Conservation (phyloP, 2,888 invertebrate species). For the Drosophila ezoana region DNA sequence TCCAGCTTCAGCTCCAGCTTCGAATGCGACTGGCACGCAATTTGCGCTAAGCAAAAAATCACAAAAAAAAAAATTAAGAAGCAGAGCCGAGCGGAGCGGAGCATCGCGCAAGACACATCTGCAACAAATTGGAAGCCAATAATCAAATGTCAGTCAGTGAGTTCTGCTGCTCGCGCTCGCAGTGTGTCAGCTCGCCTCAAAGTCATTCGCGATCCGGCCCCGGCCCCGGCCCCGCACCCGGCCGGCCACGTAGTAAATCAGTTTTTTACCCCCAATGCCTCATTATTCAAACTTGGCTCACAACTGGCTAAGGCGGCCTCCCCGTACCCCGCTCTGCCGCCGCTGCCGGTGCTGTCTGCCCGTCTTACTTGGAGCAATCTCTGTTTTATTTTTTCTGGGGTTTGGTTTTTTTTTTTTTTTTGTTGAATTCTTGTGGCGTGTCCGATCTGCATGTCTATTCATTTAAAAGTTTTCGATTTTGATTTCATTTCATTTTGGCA, state of each 20-base stretch:
- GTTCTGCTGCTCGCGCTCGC: constrained; percentile 37
- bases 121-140: constrained; percentile 84
- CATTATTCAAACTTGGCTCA: constrained; percentile 68
- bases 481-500: constrained; percentile 70
- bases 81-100: neutral
- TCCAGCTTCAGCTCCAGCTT: neutral
- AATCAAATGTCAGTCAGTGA: constrained; percentile 84
- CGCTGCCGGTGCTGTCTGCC: neutral
- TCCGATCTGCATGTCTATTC: constrained; percentile 76
- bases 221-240: neutral
- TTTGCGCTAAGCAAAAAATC: constrained; percentile 52
- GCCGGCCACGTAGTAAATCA: constrained; percentile 55
- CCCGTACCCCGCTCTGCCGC: constrained; percentile 6
- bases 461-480: constrained; percentile 66
- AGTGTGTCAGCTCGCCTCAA: constrained; percentile 40
- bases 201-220: constrained; percentile 52
- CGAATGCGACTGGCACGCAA: constrained; percentile 61
- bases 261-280: constrained; percentile 56
- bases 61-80: constrained; percentile 5
- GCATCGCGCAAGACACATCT: constrained; percentile 63
- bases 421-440: constrained; percentile 56
- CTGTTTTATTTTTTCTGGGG: constrained; percentile 17
- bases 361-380: constrained; percentile 14
- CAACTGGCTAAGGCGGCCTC: constrained; percentile 7
- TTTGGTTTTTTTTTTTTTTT: constrained; percentile 39